Base-by-base conservation (phyloP, 2,797 vertebrate genomes). In the Staurois parvus region DNA sequence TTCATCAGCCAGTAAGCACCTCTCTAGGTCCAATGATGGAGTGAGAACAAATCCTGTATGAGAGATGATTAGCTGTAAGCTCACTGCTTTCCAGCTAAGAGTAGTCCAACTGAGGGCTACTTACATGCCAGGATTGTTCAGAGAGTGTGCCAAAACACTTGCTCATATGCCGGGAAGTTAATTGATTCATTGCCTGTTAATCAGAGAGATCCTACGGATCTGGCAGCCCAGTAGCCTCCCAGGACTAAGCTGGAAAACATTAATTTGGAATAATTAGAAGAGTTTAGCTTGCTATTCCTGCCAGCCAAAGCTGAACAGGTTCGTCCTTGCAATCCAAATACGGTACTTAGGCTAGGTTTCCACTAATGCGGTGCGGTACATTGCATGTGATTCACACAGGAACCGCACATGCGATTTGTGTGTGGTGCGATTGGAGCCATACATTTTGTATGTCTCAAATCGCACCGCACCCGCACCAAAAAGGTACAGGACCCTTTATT, bases 101-200 rank as follows among this genome's bases (percentile, higher is more conserved):
- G 68, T 4, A 48, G 45, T 69, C 68, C 68, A 81, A 72, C 32
- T 72, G 79, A 81, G 48, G 68, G 48, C 68, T 48, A 34, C 56
- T 4, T 45, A 72, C 15, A 48, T 81, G 79, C 79, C 40, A 74
- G 42, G 26, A 74, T 19, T 74, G 7, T 52, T 52, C 12, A 48
- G 26, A 24, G 42, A 28, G 48, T 4, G 42, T 29, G 72, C 72
- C 79, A 81, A 56, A 62, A 42, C 79, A 81, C 79, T 81, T 81
- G 79, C 30, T 81, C 52, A 81, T 81, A 21, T 62, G 67, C 24
- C 56, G 67, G 79, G 52, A 81, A 81, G 68, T 62, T 81, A 81
- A 81, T 81, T 37, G 79, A 81, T 69, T 81, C 68, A 81, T 81
- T 81, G 79, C 13, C 52, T 69, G 79, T 81, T 81, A 81, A 81